Conservation (phyloP, 2,113 vertebrate genomes). For the Excalfactoria chinensis region DNA sequence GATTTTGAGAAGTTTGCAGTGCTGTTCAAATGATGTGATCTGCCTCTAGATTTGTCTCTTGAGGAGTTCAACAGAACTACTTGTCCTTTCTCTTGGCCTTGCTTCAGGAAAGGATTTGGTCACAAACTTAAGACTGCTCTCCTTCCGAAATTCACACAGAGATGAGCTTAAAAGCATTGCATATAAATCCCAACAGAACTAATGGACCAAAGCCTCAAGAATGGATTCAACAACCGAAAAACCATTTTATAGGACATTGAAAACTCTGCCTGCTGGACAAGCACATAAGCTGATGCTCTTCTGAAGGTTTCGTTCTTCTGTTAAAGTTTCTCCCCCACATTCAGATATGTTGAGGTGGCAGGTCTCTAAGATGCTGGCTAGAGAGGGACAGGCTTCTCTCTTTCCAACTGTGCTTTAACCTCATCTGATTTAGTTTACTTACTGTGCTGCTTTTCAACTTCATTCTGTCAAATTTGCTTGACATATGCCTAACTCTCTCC, state of each 20-base stretch:
- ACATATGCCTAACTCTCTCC: not conserved
- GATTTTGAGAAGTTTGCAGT: not conserved
- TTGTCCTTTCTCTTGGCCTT: not conserved
- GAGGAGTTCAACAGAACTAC: not conserved
- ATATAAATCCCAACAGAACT: not conserved
- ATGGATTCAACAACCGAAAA: not conserved
- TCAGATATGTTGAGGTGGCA: conserved; percentile 16
- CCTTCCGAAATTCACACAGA: conserved; percentile 6
- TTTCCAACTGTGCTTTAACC: conserved; percentile 12
- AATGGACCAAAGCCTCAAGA: not conserved
- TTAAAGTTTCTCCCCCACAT: not conserved
- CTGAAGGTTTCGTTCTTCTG: not conserved
- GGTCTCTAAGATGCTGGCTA: not conserved
- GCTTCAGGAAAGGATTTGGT: not conserved
- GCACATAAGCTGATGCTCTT: not conserved
- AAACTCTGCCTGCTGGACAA: not conserved
- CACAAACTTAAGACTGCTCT: not conserved
- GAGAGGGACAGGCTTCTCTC: not conserved
- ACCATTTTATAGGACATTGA: not conserved
- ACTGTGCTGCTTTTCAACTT: conserved; percentile 25
- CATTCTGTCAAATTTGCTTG: conserved; percentile 2
- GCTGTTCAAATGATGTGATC: not conserved
- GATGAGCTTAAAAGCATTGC: not conserved
- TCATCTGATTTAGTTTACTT: conserved; percentile 12
- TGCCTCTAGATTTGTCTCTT: not conserved